Evolutionary conservation across 2,888 invertebrate species (phyloP), one percentile per base, ranked within the genome.

Genomic region (Amblyteles armatorius): DNA sequence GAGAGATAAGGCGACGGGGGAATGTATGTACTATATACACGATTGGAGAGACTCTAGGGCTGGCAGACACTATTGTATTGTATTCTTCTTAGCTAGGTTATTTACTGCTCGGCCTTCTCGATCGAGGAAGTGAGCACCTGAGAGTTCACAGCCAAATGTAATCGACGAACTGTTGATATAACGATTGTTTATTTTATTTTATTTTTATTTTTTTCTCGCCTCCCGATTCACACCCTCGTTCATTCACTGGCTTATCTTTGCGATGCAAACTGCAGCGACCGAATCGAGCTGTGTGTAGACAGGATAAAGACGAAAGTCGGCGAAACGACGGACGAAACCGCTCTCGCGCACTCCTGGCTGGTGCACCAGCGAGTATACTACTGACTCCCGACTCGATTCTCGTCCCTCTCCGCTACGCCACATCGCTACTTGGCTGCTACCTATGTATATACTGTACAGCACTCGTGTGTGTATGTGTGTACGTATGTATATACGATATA

Each of bases 291-390:
- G 22, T 7, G 50, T 13, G 13, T 3, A 11, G 71, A 63, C 22
- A 69, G 73, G 50, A 78, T 33, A 50, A 22, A 52, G 55, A 36
- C 26, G 57, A n/a, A 79, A 33, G 55, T 76, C 60, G 44, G 72
- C 44, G 55, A 57, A 22, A 71, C 84, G 79, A 26, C 44, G 29
- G 60, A 52, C 80, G 40, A 19, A 71, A 11, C 36, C 48, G 33
- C 67, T 40, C 67, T 65, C 65, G 44, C 65, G 67, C 76, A 72
- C 85, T 76, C 82, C 85, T 63, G 79, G 77, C 68, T 82, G 82
- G 68, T 82, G 82, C 85, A 83, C 82, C 77, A 85, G 85, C 79
- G 82, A 85, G 82, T 80, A 69, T 85, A 80, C 85, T 85, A 85
- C 82, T 85, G 79, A 82, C 57, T 68, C 74, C 26, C 60, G 40